Evolutionary conservation across 1,140 invertebrate genomes (phyloP).

Genomic region (Aphelenchoides fujianensis): DNA sequence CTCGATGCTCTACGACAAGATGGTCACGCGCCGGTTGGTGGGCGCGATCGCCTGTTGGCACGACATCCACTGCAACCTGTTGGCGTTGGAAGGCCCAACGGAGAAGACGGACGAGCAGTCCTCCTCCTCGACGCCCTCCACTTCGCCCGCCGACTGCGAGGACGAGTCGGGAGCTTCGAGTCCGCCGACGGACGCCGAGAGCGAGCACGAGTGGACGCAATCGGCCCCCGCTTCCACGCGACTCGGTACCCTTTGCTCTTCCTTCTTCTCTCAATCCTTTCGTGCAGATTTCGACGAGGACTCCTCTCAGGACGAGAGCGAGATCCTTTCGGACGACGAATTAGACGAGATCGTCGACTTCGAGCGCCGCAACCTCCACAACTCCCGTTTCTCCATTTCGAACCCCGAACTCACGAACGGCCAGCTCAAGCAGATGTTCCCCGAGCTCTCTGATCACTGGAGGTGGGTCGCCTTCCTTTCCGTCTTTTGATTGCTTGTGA

Average conservation of each 20-base stretch:
- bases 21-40: slow-evolving; percentile 54
- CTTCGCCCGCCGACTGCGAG: slow-evolving; percentile 20
- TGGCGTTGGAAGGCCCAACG: slow-evolving; percentile 29
- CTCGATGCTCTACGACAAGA: slow-evolving; percentile 44
- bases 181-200: slow-evolving; percentile 22
- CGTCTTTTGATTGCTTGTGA: too few relatives aligned
- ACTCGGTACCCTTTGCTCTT: neutral
- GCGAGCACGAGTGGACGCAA: slow-evolving; percentile 22
- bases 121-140: slow-evolving; percentile 17
- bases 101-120: slow-evolving; percentile 23
- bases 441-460: slow-evolving; percentile 60
- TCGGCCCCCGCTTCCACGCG: neutral
- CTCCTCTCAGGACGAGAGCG: slow-evolving; percentile 20
- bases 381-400: slow-evolving; percentile 53
- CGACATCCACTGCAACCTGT: slow-evolving; percentile 54
- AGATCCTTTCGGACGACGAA: slow-evolving; percentile 30
- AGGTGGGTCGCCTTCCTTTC: too few relatives aligned
- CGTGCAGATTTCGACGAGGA: slow-evolving; percentile 14
- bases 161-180: neutral
- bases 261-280: neutral
- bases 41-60: slow-evolving; percentile 61
- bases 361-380: slow-evolving; percentile 22
- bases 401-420: slow-evolving; percentile 57
- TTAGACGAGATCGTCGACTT: slow-evolving; percentile 28
- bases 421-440: slow-evolving; percentile 56